These are phyloP conservation scores for Acromyrmex echinatior DNA, from an alignment of 1,140 invertebrate genomes.

Conservation along the genomic window DNA sequence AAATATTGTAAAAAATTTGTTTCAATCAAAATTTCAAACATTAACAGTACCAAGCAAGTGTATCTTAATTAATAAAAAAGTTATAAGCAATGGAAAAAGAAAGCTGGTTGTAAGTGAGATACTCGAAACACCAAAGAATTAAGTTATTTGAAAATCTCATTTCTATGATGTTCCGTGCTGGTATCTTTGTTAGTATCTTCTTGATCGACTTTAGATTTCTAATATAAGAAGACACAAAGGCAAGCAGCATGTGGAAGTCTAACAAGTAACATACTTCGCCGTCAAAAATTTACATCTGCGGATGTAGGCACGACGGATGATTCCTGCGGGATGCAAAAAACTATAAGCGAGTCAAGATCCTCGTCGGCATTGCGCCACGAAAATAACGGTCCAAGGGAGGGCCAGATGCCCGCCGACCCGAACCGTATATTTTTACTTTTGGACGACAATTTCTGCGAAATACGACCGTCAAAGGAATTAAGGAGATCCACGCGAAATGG, in stretches of 20 bases:
- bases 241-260: neutral
- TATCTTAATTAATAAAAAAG: too few species aligned
- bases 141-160: too few species aligned
- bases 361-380: conserved; percentile 35
- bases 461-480: conserved; percentile 79
- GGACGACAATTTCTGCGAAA: conserved; percentile 81
- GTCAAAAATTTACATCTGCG: conserved; percentile 21
- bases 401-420: conserved; percentile 72
- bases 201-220: neutral
- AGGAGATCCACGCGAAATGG: conserved; percentile 74
- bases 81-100: too few species aligned
- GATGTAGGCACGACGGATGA: conserved; percentile 23
- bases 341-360: neutral
- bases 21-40: too few species aligned
- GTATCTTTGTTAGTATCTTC: neutral
- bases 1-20: too few species aligned
- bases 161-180: too few species aligned
- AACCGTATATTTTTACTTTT: conserved; percentile 82
- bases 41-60: too few species aligned
- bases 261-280: conserved; percentile 25
- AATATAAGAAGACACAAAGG: neutral
- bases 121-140: too few species aligned
- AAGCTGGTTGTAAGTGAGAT: too few species aligned
- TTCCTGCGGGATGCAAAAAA: conserved; percentile 57
- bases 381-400: conserved; percentile 72